These are phyloP conservation scores for Geococcyx californianus DNA, from an alignment of 2,113 vertebrate genomes.

Conservation along the genomic window DNA sequence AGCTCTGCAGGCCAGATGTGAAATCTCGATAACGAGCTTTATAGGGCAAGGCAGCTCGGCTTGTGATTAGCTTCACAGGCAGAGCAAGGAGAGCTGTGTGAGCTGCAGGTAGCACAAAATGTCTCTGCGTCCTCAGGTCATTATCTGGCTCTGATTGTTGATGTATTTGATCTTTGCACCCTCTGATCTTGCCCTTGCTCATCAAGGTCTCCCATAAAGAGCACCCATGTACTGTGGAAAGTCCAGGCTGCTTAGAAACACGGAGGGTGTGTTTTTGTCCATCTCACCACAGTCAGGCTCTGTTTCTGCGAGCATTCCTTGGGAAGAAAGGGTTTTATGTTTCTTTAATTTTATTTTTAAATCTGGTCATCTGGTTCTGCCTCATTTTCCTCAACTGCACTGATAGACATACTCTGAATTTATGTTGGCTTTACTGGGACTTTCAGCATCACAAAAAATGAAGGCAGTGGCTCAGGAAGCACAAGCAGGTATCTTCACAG, in stretches of 20 bases:
- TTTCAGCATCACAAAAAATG: background rate
- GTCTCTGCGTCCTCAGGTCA: background rate
- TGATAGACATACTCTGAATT: background rate
- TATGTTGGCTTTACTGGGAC: background rate
- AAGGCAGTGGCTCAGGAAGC: background rate
- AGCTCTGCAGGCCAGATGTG: constrained; percentile 60
- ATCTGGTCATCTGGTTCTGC: background rate
- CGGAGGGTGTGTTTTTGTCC: background rate
- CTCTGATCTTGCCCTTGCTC: background rate
- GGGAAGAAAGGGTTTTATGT: background rate
- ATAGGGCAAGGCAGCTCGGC: background rate
- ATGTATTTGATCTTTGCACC: constrained; percentile 20
- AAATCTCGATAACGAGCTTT: constrained; percentile 44
- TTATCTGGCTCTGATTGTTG: background rate
- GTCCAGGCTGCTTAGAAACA: background rate
- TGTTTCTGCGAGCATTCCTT: fast-evolving
- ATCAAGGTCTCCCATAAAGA: constrained; percentile 4
- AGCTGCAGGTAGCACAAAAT: background rate
- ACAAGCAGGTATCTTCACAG: background rate
- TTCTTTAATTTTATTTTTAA: background rate
- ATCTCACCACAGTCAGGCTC: background rate
- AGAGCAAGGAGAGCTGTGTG: background rate
- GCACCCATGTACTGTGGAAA: background rate
- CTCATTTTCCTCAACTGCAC: background rate
- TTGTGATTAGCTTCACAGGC: background rate